phyloP scores from a whole-genome alignment of 2,888 invertebrate genomes.

The Diaphora mendica region DNA sequence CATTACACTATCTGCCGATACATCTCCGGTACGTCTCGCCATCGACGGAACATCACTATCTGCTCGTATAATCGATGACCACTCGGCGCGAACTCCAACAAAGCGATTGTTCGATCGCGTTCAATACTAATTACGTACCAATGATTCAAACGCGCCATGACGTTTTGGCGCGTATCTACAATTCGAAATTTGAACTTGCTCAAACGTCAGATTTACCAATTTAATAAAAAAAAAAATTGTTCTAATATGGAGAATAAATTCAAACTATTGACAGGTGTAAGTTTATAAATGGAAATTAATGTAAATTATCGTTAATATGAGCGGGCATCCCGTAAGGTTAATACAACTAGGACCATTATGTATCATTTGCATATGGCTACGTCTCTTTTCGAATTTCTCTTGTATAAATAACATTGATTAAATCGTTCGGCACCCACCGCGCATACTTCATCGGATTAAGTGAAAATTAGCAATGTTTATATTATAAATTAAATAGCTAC shows the following conservation, averaged over 20 bases:
- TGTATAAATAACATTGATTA: conserved; percentile 61
- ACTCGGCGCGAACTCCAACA: conserved; percentile 67
- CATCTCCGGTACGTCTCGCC: conserved; percentile 67
- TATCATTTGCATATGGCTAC: conserved; percentile 68
- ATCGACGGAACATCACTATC: conserved; percentile 73
- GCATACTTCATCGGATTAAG: conserved; percentile 68
- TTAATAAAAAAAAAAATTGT: too few relatives aligned
- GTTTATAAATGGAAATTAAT: conserved; percentile 71
- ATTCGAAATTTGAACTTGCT: conserved; percentile 47
- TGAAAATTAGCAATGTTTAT: conserved; percentile 73
- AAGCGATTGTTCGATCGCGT: conserved; percentile 72
- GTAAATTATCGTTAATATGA: conserved; percentile 64
- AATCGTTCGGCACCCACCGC: conserved; percentile 56
- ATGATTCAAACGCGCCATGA: conserved; percentile 23
- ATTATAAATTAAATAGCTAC: conserved; percentile 66
- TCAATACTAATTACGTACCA: conserved; percentile 69
- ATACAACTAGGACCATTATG: conserved; percentile 69
- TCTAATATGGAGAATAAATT: conserved; percentile 48
- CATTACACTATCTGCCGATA: conserved; percentile 82
- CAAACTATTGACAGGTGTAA: conserved; percentile 51
- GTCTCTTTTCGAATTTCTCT: conserved; percentile 74
- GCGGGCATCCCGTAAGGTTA: conserved; percentile 62
- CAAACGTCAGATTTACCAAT: conserved; percentile 36
- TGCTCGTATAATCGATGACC: conserved; percentile 69
- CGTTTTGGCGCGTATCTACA: conserved; percentile 44